Evolutionary conservation across 2,113 vertebrate species (phyloP).

Genomic region (Ptilorrhoa leucosticta): DNA sequence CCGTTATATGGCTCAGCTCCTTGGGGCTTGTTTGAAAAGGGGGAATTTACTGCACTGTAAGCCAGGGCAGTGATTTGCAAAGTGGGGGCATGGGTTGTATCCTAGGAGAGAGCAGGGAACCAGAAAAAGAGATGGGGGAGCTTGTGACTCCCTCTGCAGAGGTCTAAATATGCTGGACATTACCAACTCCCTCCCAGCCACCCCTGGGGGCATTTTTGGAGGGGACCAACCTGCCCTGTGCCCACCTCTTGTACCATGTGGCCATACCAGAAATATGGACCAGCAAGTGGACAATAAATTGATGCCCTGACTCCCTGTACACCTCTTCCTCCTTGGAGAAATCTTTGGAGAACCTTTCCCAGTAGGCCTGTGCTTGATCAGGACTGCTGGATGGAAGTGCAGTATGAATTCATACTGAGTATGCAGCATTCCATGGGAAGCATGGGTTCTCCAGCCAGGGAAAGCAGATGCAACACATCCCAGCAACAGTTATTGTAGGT

Average conservation of each 20-base stretch:
- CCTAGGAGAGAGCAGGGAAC: slow-evolving; percentile 19
- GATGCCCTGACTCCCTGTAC: background rate
- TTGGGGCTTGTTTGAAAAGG: background rate
- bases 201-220: background rate
- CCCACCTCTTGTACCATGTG: rapidly evolving
- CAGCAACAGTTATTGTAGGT: background rate
- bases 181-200: background rate
- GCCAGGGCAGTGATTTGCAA: background rate
- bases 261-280: background rate
- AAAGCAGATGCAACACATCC: background rate
- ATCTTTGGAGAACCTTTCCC: background rate
- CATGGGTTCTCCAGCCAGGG: background rate
- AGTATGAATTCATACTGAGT: rapidly evolving
- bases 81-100: background rate
- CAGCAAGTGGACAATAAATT: background rate
- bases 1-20: background rate
- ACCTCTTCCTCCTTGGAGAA: background rate
- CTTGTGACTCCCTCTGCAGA: background rate
- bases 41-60: slow-evolving; percentile 33
- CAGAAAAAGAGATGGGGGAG: background rate
- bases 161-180: background rate
- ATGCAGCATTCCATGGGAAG: background rate
- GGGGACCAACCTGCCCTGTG: background rate
- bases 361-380: rapidly evolving
- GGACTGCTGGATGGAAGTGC: background rate